A percentile compares a stretch with the other conserved stretches of the same genome.
These are phyloP conservation scores for Bombyx mandarina DNA, from an alignment of 1,140 invertebrate species.

Conservation along the genomic window DNA sequence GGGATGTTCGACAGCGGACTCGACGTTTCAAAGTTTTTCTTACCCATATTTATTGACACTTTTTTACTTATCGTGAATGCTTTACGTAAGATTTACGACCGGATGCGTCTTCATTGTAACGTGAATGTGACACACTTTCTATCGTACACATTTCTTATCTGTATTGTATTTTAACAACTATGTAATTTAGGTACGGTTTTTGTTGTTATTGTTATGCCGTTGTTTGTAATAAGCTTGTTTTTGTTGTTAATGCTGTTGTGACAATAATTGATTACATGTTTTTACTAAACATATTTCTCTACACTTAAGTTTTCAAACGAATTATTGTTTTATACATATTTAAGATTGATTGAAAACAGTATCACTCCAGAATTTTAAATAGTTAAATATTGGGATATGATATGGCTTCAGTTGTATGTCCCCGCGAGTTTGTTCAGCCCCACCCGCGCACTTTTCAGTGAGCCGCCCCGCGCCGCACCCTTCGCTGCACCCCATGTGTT, in stretches of 20 bases:
- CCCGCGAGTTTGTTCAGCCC: conserved; percentile 69
- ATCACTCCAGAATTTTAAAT: too few relatives aligned
- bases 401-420: conserved; percentile 41
- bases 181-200: conserved; percentile 23
- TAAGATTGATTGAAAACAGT: too few relatives aligned
- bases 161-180: conserved; percentile 33
- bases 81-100: conserved; percentile 57
- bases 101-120: conserved; percentile 48
- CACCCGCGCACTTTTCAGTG: conserved; percentile 69
- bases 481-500: conserved; percentile 70
- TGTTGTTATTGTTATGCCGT: conserved; percentile 1
- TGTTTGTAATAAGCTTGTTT: too few relatives aligned
- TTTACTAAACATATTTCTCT: neutral
- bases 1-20: conserved; percentile 46
- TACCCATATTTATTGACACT: conserved; percentile 29
- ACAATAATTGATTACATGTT: neutral
- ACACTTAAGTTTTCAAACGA: too few relatives aligned
- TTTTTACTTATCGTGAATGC: conserved; percentile 44
- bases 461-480: conserved; percentile 65
- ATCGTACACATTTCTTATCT: conserved; percentile 44
- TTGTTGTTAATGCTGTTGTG: neutral
- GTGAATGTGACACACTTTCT: conserved; percentile 59
- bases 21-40: conserved; percentile 36
- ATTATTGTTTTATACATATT: too few relatives aligned
- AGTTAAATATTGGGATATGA: neutral